phyloP scores from a whole-genome alignment of 2,113 vertebrate genomes.

The Megaceryle maxima region DNA sequence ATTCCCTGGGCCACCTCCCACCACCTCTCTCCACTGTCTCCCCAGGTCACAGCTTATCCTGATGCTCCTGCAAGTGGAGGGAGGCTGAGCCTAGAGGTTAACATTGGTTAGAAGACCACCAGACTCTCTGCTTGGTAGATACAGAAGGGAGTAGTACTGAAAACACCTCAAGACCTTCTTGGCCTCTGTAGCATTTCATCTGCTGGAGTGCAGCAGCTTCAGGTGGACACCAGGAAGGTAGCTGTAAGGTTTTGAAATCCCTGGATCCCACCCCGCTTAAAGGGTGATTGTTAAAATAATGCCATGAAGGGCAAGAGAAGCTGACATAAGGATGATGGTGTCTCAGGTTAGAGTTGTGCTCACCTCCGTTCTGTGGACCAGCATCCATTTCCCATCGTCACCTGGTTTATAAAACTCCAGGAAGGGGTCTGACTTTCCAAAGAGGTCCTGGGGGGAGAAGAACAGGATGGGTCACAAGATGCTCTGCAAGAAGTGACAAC shows the following conservation, averaged over 20 bases:
- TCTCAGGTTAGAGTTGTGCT: neutral
- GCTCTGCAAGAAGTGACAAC: neutral
- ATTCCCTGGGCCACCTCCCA: neutral
- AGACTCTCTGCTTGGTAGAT: neutral
- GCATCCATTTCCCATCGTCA: slow-evolving; percentile 95
- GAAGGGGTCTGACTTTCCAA: slow-evolving; percentile 98
- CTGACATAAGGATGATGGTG: neutral
- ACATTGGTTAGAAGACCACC: rapidly evolving
- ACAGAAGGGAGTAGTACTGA: neutral
- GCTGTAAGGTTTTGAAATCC: neutral
- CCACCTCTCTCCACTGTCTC: neutral
- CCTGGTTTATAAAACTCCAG: slow-evolving; percentile 95
- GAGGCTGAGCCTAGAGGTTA: neutral
- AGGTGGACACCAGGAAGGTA: neutral
- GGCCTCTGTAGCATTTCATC: neutral
- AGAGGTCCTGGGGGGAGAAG: slow-evolving; percentile 85
- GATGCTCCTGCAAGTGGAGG: neutral
- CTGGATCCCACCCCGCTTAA: neutral
- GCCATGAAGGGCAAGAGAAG: neutral
- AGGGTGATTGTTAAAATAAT: neutral
- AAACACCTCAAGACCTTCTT: neutral
- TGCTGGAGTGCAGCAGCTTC: neutral
- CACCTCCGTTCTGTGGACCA: slow-evolving; percentile 98
- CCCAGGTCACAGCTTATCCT: neutral
- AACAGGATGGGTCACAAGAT: neutral